Conservation (phyloP, 2,113 vertebrate species). For the Pseudorhombus dupliciocellatus region DNA sequence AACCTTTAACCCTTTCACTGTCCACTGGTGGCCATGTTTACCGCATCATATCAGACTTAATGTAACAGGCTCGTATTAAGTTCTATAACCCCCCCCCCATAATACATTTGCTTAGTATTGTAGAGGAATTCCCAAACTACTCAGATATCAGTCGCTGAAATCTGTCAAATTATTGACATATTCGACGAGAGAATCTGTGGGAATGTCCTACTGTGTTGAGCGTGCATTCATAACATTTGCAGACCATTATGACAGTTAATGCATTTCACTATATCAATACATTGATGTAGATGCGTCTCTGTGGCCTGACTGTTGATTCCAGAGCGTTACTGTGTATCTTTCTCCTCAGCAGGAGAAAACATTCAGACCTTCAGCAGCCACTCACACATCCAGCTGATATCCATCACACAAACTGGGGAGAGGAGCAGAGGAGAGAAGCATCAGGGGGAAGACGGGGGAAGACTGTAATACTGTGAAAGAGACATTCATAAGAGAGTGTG, state of each 20-base stretch:
- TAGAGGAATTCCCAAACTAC: neutral
- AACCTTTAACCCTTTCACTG: conserved; percentile 62
- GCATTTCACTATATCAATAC: too few relatives aligned
- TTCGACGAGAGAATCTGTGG: too few relatives aligned
- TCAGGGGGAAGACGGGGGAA: conserved; percentile 39
- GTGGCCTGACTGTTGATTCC: too few relatives aligned
- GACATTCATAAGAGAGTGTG: conserved; percentile 48
- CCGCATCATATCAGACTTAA: neutral
- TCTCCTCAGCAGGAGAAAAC: neutral
- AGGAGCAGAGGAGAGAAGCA: conserved; percentile 24
- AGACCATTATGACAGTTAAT: too few relatives aligned
- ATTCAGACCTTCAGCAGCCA: conserved; percentile 23
- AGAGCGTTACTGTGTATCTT: too few relatives aligned
- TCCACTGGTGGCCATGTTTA: conserved; percentile 27
- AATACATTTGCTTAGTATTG: too few relatives aligned
- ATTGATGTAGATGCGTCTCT: too few relatives aligned
- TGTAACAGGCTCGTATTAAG: neutral
- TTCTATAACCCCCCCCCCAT: too few relatives aligned
- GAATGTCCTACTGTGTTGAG: too few relatives aligned
- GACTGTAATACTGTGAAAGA: conserved; percentile 50
- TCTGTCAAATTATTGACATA: too few relatives aligned
- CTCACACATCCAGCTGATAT: conserved; percentile 27
- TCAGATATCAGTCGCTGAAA: too few relatives aligned
- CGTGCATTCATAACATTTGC: too few relatives aligned
- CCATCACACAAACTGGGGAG: conserved; percentile 32